Evolutionary conservation across 2,113 vertebrate genomes (phyloP), one percentile per base, ranked within the genome.

Genomic region (Oxygymnocypris stewartii): DNA sequence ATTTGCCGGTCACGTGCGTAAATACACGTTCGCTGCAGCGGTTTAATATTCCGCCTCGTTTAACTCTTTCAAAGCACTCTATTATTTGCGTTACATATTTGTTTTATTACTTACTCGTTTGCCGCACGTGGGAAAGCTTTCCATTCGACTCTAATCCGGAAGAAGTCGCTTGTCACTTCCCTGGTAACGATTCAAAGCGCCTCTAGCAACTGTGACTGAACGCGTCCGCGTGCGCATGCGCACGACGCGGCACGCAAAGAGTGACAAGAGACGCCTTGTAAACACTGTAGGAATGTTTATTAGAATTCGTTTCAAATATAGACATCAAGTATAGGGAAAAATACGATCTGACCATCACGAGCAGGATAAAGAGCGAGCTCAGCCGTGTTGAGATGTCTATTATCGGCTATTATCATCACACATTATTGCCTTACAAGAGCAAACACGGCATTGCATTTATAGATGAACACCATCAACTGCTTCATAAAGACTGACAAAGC

Each of bases 121-220:
- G 18, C 6, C 75, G 28, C 92, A 91, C 69, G 16, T 78, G 57
- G 85, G 37, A 87, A 14, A 6, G 7, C 23, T 83, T 35, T n/a
- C 28, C 31, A 25, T 44, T 40, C 18, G 65, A 28, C 31, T 73
- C 13, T 54, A 47, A 86, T 71, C 88, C 88, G 88, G 88, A 88
- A 88, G 74, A 71, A 73, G 59, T 51, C 20, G 57, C 42, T 20
- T 3, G 0, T 47, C 44, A 16, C 75, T 88, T 86, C 85, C 79
- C 28, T 59, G 23, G 47, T 8, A 69, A 81, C 65, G n/a, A 2
- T 6, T 4, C 20, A 51, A n/a, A 35, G 20, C 16, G 31, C n/a
- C 16, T 31, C 23, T 71, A 6, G 12, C 59, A 69, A 85, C n/a
- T 10, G 59, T 11, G 31, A 31, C 14, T 18, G 3, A 37, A 6